Conservation (phyloP, 2,888 invertebrate genomes). For the Crepidodera aurea region DNA sequence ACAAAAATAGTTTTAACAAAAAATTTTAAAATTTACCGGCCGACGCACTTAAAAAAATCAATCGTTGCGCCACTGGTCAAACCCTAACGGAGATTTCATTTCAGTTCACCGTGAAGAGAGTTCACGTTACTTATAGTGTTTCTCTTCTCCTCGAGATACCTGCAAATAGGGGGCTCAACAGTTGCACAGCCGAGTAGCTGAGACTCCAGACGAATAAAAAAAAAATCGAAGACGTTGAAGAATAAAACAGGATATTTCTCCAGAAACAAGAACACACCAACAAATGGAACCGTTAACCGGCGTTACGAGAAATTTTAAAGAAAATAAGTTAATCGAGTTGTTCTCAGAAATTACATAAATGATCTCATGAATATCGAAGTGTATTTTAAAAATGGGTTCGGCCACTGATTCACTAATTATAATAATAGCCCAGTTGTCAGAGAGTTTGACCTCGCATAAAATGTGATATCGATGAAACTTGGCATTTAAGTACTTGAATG, state of each 20-base stretch:
- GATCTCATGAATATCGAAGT: no score
- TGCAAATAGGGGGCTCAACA: constrained; percentile 24
- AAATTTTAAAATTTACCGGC: no score
- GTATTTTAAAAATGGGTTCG: no score
- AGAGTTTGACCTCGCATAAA: no score
- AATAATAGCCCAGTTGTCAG: no score
- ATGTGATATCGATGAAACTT: no score
- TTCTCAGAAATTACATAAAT: no score
- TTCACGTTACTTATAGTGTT: constrained; percentile 31
- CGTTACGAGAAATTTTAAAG: not conserved
- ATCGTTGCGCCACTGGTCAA: constrained; percentile 18
- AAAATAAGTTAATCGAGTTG: no score
- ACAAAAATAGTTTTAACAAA: no score
- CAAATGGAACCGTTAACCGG: not conserved
- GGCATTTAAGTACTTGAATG: no score
- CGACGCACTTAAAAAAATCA: no score
- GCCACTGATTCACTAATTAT: no score
- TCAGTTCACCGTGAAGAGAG: constrained; percentile 21
- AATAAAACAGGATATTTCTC: constrained; percentile 11
- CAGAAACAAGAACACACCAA: constrained; percentile 3
- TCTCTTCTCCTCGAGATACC: constrained; percentile 27
- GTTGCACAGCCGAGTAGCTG: constrained; percentile 3
- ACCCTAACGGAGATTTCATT: constrained; percentile 32
- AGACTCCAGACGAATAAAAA: constrained; percentile 17
- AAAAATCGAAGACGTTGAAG: constrained; percentile 7